A percentile compares a stretch with the other conserved stretches of the same genome.
Conservation (phyloP, 1,140 invertebrate genomes). For the Drosophila kanapiae region DNA sequence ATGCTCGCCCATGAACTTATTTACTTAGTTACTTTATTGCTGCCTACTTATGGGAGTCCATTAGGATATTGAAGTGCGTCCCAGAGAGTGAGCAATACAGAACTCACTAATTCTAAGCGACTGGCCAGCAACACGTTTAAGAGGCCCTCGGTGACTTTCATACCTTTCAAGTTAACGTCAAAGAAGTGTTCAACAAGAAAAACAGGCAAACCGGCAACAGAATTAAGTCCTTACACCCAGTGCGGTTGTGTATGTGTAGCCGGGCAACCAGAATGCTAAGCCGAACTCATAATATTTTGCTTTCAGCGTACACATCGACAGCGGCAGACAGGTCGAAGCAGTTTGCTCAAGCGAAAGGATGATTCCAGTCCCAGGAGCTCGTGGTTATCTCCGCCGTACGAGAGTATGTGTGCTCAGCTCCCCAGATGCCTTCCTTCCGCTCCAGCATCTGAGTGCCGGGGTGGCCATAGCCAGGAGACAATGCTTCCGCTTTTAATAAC, state of each 20-base stretch:
- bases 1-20: conserved; percentile 1
- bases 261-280: conserved; percentile 36
- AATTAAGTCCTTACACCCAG: conserved; percentile 16
- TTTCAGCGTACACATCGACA: conserved; percentile 28
- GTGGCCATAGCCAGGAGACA: conserved; percentile 39
- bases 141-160: conserved; percentile 18
- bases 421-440: conserved; percentile 29
- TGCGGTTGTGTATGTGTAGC: not conserved
- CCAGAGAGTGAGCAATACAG: not conserved
- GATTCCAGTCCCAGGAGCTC: conserved; percentile 44
- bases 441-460: not conserved
- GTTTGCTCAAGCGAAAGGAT: conserved; percentile 68
- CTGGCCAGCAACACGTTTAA: not conserved
- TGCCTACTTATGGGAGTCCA: conserved; percentile 47
- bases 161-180: conserved; percentile 16
- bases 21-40: conserved; percentile 42
- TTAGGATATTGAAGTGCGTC: not conserved
- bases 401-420: conserved; percentile 13
- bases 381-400: conserved; percentile 19
- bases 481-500: conserved; percentile 73
- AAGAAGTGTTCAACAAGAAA: conserved; percentile 8
- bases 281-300: conserved; percentile 61
- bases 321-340: conserved; percentile 22
- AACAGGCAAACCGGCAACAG: conserved; percentile 3
- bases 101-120: not conserved